phyloP scores from a whole-genome alignment of 64 coral and sea anemone genomes.

The Stichodactyla helianthus region DNA sequence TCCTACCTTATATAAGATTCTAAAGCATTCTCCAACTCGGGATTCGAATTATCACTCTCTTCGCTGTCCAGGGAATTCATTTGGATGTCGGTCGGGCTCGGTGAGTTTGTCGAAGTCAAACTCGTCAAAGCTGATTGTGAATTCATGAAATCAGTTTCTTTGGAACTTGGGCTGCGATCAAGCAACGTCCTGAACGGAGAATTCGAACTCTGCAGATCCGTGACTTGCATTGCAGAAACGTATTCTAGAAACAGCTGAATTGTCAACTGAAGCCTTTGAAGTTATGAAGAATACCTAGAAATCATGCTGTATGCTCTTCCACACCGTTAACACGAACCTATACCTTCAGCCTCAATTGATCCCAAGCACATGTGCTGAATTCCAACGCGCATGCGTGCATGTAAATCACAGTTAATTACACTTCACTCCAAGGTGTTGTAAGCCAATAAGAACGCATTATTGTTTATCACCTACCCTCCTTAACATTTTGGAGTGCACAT shows the following conservation, averaged over 20 bases:
- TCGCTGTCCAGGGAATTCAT: conserved; percentile 30
- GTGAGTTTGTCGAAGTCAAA: not conserved
- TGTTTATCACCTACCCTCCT: not conserved
- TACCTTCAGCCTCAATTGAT: conserved; percentile 31
- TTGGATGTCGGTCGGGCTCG: not conserved
- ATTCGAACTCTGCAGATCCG: not conserved
- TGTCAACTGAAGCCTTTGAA: not conserved
- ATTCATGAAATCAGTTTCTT: conserved; percentile 10
- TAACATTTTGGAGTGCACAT: conserved; percentile 5
- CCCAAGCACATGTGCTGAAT: conserved; percentile 27
- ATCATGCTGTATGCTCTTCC: not conserved
- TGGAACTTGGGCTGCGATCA: conserved; percentile 10
- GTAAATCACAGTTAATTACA: conserved; percentile 13
- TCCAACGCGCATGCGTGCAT: conserved; percentile 28
- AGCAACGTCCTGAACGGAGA: conserved; percentile 7
- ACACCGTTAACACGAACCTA: conserved; percentile 11
- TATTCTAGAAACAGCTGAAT: not conserved
- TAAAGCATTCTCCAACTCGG: conserved; percentile 44
- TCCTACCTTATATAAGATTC: conserved; percentile 48
- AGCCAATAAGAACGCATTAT: not conserved
- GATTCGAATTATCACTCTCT: conserved; percentile 44
- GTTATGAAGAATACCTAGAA: not conserved
- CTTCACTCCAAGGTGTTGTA: conserved; percentile 13
- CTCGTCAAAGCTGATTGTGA: not conserved
- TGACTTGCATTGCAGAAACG: not conserved